phyloP scores from a whole-genome alignment of 1,140 invertebrate genomes.

The Antheraea mylitta region DNA sequence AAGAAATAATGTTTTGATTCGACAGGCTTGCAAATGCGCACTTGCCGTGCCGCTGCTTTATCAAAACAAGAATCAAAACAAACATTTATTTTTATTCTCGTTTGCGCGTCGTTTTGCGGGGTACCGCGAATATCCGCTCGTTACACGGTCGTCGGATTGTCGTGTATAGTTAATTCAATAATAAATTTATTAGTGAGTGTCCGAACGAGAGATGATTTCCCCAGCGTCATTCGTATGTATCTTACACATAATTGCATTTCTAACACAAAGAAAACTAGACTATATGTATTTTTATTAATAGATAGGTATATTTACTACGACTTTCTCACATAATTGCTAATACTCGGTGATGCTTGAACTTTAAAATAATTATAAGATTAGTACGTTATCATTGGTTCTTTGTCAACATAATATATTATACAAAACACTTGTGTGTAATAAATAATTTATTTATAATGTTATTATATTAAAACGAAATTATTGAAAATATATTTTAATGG shows the following conservation, averaged over 20 bases:
- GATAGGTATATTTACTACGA: background rate
- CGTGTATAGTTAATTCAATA: constrained; percentile 32
- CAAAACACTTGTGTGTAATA: background rate
- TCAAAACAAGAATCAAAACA: constrained; percentile 38
- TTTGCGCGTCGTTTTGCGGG: constrained; percentile 15
- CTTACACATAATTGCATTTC: background rate
- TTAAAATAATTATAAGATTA: no score
- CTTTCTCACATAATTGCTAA: background rate
- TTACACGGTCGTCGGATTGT: constrained; percentile 19
- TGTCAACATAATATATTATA: background rate
- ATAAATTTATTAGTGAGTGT: constrained; percentile 2
- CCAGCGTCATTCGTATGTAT: constrained; percentile 28
- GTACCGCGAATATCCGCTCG: constrained; percentile 15
- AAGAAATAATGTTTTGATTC: constrained; percentile 15
- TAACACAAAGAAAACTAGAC: background rate
- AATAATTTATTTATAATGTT: no score
- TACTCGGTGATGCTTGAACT: background rate
- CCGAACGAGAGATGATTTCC: constrained; percentile 28
- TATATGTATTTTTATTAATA: constrained; percentile 10
- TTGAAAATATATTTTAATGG: background rate
- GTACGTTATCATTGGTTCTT: background rate
- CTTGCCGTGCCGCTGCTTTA: constrained; percentile 15
- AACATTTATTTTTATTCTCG: constrained; percentile 37
- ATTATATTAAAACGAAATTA: no score
- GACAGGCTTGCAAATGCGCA: constrained; percentile 18